Evolutionary conservation across 1,140 invertebrate species (phyloP).

Genomic region (Neodiprion lecontei): DNA sequence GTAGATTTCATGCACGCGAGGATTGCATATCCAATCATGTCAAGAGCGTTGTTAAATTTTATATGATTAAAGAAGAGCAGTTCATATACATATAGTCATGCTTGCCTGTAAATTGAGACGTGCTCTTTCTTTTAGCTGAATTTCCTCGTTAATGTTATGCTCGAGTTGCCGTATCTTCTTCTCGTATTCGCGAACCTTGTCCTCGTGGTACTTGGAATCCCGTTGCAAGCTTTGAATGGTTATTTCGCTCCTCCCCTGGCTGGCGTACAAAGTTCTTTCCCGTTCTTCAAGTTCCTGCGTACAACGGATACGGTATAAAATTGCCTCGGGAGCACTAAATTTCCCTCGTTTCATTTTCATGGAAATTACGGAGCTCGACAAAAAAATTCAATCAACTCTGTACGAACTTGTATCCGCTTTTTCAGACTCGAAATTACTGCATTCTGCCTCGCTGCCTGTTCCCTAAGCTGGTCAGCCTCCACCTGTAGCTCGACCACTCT

Average conservation of each 20-base stretch:
- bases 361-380: background rate
- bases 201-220: conserved; percentile 77
- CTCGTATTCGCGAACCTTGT: conserved; percentile 77
- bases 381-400: conserved; percentile 9
- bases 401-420: conserved; percentile 72
- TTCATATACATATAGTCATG: conserved; percentile 30
- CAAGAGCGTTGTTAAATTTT: background rate
- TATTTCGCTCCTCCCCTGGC: conserved; percentile 70
- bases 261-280: conserved; percentile 70
- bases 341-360: background rate
- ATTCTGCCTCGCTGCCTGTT: conserved; percentile 81
- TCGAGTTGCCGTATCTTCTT: conserved; percentile 76
- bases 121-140: conserved; percentile 61
- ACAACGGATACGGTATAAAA: conserved; percentile 13
- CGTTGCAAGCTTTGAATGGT: conserved; percentile 75
- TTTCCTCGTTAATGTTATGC: conserved; percentile 68
- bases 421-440: conserved; percentile 79
- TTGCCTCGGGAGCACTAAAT: background rate
- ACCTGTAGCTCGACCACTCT: conserved; percentile 71
- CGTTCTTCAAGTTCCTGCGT: conserved; percentile 74
- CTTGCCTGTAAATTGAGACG: conserved; percentile 44
- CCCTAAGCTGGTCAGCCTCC: conserved; percentile 75
- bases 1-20: background rate
- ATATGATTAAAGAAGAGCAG: background rate
- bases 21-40: background rate